Conservation (phyloP, 2,888 invertebrate species). For the Sesia apiformis region DNA sequence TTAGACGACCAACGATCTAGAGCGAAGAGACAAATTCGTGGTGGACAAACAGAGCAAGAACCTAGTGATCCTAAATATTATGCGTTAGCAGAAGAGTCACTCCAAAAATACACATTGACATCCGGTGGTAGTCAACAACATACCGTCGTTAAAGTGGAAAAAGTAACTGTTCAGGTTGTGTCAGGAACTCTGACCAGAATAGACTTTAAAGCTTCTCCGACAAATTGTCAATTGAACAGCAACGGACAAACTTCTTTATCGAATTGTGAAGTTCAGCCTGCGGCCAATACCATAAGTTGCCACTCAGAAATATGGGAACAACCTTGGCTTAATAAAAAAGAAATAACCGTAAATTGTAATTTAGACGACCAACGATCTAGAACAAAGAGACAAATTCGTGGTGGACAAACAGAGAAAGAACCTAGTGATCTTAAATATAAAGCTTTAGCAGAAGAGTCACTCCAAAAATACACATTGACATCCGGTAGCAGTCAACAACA, state of each 20-base stretch:
- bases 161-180: conserved; percentile 55
- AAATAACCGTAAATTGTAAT: conserved; percentile 20
- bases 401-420: conserved; percentile 10
- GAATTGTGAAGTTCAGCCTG: not conserved
- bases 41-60: conserved; percentile 8
- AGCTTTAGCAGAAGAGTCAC: conserved; percentile 16
- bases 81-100: conserved; percentile 24
- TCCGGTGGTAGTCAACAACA: conserved; percentile 16
- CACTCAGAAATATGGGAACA: conserved; percentile 44
- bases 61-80: conserved; percentile 16
- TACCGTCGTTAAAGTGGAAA: conserved; percentile 33
- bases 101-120: conserved; percentile 18
- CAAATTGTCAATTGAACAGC: conserved; percentile 32
- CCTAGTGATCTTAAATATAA: conserved; percentile 15
- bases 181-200: conserved; percentile 66
- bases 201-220: conserved; percentile 63
- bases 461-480: conserved; percentile 14
- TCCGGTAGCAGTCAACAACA: conserved; percentile 8
- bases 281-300: conserved; percentile 11
- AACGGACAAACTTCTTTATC: not conserved
- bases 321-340: conserved; percentile 48
- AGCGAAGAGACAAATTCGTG: conserved; percentile 9
- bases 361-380: conserved; percentile 7
- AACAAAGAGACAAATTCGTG: conserved; percentile 6
- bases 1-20: not conserved